Percentiles rank a stretch among this genome's conserved stretches.
Conservation (phyloP, 2,797 vertebrate genomes). For the Champsocephalus esox region DNA sequence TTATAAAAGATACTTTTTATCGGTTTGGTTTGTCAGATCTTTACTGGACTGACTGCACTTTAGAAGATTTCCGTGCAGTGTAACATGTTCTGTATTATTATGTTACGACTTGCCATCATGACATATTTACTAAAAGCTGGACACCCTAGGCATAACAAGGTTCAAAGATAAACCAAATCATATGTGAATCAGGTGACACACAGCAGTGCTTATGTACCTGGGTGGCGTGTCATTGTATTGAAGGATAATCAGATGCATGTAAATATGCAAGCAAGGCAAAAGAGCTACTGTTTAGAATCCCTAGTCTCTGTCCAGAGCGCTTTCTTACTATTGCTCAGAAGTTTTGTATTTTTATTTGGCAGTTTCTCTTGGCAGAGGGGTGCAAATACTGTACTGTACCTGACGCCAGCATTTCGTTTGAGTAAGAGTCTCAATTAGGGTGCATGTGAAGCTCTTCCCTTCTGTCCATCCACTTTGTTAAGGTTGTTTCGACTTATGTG, state of each 20-base stretch:
- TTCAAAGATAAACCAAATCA: slow-evolving; percentile 25
- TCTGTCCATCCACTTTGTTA: slow-evolving; percentile 13
- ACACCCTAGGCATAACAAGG: slow-evolving; percentile 10
- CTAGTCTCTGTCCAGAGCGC: slow-evolving; percentile 4
- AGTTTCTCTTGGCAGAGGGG: slow-evolving; percentile 39
- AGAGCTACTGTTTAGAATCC: slow-evolving; percentile 25
- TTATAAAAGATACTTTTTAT: slow-evolving; percentile 16
- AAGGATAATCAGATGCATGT: slow-evolving; percentile 18
- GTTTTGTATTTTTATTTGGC: slow-evolving; percentile 41
- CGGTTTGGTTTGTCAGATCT: slow-evolving; percentile 12
- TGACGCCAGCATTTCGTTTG: slow-evolving; percentile 41
- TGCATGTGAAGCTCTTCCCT: slow-evolving; percentile 28
- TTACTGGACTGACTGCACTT: neutral
- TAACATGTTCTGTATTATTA: slow-evolving; percentile 20
- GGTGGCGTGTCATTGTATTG: slow-evolving; percentile 45
- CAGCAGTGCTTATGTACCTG: slow-evolving; percentile 44
- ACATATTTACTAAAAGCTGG: slow-evolving; percentile 14
- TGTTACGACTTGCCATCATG: slow-evolving; percentile 31
- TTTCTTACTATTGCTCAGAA: slow-evolving; percentile 37
- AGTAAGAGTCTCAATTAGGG: slow-evolving; percentile 29
- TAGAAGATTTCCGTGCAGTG: slow-evolving; percentile 15
- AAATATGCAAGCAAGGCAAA: slow-evolving; percentile 46
- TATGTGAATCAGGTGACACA: slow-evolving; percentile 43
- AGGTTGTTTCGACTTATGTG: neutral
- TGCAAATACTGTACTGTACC: slow-evolving; percentile 41